These are phyloP conservation scores for Andrena praecox DNA, from an alignment of 2,888 invertebrate genomes.

Conservation along the genomic window DNA sequence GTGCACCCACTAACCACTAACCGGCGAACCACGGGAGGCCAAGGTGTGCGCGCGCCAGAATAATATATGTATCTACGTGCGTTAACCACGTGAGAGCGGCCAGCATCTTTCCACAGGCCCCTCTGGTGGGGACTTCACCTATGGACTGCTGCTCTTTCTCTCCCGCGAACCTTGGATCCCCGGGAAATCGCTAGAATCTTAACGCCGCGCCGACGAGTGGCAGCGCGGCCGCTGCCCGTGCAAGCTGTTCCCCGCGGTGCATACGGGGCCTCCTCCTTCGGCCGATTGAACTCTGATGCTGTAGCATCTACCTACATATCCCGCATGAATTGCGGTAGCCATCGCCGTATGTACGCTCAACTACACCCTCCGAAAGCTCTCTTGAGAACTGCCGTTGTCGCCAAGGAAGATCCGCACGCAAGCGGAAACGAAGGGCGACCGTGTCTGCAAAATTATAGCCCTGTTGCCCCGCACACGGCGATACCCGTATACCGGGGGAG, in stretches of 20 bases:
- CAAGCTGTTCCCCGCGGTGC: not conserved
- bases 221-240: not conserved
- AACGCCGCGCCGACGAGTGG: slow-evolving; percentile 27
- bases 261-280: not conserved
- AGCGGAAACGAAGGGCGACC: slow-evolving; percentile 20
- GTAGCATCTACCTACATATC: not conserved
- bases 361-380: not conserved
- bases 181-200: slow-evolving; percentile 46
- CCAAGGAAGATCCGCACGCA: not conserved
- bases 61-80: slow-evolving; percentile 80
- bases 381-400: not conserved
- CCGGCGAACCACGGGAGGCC: slow-evolving; percentile 75
- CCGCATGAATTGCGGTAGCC: not conserved
- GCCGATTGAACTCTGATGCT: not conserved
- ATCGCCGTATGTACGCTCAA: no score
- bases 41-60: slow-evolving; percentile 75
- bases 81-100: slow-evolving; percentile 78
- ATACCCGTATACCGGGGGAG: slow-evolving; percentile 42
- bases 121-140: slow-evolving; percentile 66
- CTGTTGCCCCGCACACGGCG: not conserved
- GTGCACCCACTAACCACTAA: slow-evolving; percentile 80
- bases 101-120: slow-evolving; percentile 71
- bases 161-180: slow-evolving; percentile 32
- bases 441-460: slow-evolving; percentile 23
- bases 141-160: slow-evolving; percentile 51